Base-by-base conservation (phyloP, 2,888 invertebrate genomes). In the Drosophila ustulata region DNA sequence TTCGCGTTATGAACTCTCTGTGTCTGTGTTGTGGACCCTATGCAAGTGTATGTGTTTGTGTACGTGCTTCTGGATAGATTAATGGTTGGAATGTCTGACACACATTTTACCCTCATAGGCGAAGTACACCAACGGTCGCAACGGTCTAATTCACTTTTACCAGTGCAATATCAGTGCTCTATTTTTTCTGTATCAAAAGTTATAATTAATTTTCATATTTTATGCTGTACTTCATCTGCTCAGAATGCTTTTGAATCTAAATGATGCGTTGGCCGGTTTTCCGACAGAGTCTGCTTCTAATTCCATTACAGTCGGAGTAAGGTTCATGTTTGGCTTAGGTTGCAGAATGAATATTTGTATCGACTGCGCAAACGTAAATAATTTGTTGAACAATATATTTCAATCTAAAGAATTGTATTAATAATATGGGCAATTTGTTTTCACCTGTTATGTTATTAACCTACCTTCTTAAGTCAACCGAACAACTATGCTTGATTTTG, bases 191-290 rank as follows among this genome's bases (percentile, higher is more conserved):
- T 66, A 57, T 61, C 26, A 59, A 77, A 89, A 85, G 68, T 85
- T 89, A 89, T 89, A 85, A 85, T 85, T 85, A 87, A 85, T 85
- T 85, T 85, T 87, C 87, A 87, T 89, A 75, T 78, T 75, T 78
- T 61, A 68, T 78, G 68, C 68, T 55, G 51, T 26, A 73, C 39
- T 34, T 78, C 61, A 73, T 34, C 57, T 61, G 59, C 4, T 13
- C 30, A 13, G 18, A 3, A 18, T 49, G 47, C 62, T 45, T 49
- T 56, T 30, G 32, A 53, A 57, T 57, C 39, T 34, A 46, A 58
- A 62, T 66, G 45, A 61, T 43, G 53, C 45, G 51, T 50, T n/a
- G n/a, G n/a, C n/a, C n/a, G n/a, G n/a, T n/a, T n/a, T n/a, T n/a
- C n/a, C n/a, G n/a, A n/a, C n/a, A n/a, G n/a, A n/a, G n/a, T n/a